Base-by-base conservation (phyloP, 2,113 vertebrate species). In the Cariama cristata region DNA sequence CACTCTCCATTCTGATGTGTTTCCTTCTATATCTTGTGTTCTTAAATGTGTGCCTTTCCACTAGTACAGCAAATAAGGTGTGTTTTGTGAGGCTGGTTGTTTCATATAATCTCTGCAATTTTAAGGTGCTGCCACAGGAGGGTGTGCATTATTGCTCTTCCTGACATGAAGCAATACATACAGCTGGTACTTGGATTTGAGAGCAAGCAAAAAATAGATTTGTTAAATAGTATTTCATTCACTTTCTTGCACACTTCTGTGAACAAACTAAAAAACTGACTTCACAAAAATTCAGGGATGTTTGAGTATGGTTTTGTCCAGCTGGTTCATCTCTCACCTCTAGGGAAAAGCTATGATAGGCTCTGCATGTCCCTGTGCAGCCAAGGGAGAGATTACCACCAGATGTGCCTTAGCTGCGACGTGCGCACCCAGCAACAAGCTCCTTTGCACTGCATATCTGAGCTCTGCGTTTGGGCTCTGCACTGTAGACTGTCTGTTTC, bases 111-210 rank as follows among this genome's bases (percentile, higher is more conserved):
- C 53, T 88, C 56, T 98, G 97, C 90, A 98, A 56, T 97, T 94
- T 94, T 95, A 79, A 96, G 95, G 97, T 97, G 73, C 96, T 98
- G 97, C 97, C 98, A 97, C 97, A 96, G 97, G 97, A 98, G 98
- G 98, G 98, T 97, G 98, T 97, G 97, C 90, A 84, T 97, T 96
- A 83, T 98, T 97, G 97, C 20, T 28, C 95, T 97, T 90, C 95
- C 86, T 92, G 76, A 96, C 77, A 79, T 5, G 63, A 91, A 93
- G 83, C 93, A 92, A 45, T 66, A 76, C 85, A 8, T 94, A 50
- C 96, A 97, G 96, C 97, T 94, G 90, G 79, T 92, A 21, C 86
- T 89, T 47, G 82, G 45, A 4, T 91, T 86, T 66, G 63, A 89
- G 87, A 94, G 81, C 64, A 28, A 85, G 83, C 59, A 18, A 74